phyloP scores from a whole-genome alignment of 2,797 vertebrate species.

The Lepilemur ruficaudatus region DNA sequence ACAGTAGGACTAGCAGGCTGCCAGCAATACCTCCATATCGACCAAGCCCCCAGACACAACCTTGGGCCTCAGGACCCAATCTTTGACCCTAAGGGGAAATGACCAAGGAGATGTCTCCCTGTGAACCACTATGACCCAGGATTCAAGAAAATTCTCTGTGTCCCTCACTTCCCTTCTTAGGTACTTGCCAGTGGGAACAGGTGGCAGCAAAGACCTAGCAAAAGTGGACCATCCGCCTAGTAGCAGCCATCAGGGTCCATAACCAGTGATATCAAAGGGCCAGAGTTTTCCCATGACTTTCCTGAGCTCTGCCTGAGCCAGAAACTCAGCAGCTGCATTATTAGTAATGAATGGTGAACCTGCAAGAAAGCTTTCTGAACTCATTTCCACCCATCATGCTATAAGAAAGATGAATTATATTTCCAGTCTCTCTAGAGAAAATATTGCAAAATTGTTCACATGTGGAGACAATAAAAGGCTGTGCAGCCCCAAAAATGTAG shows the following conservation, averaged over 20 bases:
- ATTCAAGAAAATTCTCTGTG: constrained; percentile 84
- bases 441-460: not conserved
- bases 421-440: not conserved
- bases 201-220: constrained; percentile 83
- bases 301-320: constrained; percentile 88
- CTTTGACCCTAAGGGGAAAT: constrained; percentile 90
- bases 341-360: not conserved
- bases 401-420: not conserved
- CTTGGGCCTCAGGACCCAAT: constrained; percentile 91
- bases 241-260: constrained; percentile 86
- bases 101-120: constrained; percentile 92
- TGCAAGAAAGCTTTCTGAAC: not conserved
- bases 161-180: constrained; percentile 82
- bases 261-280: constrained; percentile 89
- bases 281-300: constrained; percentile 89
- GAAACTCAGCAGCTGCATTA: constrained; percentile 91
- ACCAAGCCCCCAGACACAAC: constrained; percentile 91
- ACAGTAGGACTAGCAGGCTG: constrained; percentile 81
- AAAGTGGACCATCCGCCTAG: constrained; percentile 83
- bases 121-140: constrained; percentile 89
- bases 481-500: not conserved
- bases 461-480: not conserved
- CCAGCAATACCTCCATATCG: constrained; percentile 91
- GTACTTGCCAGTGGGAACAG: constrained; percentile 81
- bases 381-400: not conserved